These are phyloP conservation scores for Gulo gulo DNA, from an alignment of 2,113 vertebrate genomes.

Conservation along the genomic window DNA sequence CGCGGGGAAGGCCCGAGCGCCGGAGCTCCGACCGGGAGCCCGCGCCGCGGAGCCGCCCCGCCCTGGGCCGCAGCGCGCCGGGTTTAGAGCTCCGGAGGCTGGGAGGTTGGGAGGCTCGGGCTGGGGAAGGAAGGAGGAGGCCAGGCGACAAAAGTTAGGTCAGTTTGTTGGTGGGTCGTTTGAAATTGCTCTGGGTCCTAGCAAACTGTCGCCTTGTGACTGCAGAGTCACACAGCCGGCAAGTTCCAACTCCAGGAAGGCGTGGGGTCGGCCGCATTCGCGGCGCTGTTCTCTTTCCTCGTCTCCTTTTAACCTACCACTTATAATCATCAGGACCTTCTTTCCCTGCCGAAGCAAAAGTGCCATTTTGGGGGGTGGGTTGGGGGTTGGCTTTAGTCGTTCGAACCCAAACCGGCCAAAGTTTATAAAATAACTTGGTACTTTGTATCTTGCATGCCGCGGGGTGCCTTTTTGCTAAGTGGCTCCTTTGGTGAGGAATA, in stretches of 20 bases:
- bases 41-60: constrained; percentile 46
- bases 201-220: constrained; percentile 53
- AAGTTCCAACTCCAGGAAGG: constrained; percentile 38
- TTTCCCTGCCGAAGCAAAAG: not conserved
- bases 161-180: constrained; percentile 16
- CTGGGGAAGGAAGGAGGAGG: not conserved
- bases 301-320: not conserved
- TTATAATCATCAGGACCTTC: not conserved
- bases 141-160: constrained; percentile 12
- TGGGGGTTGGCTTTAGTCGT: not conserved
- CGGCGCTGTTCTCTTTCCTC: not conserved
- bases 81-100: not conserved
- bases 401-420: constrained; percentile 19
- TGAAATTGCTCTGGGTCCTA: constrained; percentile 5
- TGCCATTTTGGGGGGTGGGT: not conserved
- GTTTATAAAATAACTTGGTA: constrained; percentile 46
- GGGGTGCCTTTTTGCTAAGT: not conserved
- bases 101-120: not conserved
- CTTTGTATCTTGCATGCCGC: not conserved
- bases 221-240: constrained; percentile 61
- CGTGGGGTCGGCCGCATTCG: not conserved
- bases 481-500: not conserved
- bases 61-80: constrained; percentile 15
- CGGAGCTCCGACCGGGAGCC: constrained; percentile 20
- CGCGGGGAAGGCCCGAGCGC: constrained; percentile 40